phyloP scores from a whole-genome alignment of 1,140 invertebrate species.

The Zaprionus gabonicus region DNA sequence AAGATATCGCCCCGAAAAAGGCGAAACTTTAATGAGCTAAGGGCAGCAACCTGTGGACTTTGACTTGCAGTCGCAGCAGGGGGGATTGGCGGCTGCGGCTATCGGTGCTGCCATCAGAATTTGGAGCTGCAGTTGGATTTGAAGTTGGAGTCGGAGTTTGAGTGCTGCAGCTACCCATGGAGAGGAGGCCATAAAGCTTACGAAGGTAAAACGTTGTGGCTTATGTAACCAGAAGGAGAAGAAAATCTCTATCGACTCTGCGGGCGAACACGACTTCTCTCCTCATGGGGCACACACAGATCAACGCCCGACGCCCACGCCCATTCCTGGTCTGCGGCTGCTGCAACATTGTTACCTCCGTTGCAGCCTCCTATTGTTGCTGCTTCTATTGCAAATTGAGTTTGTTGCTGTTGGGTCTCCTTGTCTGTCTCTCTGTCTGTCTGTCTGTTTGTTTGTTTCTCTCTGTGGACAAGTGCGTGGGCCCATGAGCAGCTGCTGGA shows the following conservation, averaged over 20 bases:
- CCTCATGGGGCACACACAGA: slow-evolving; percentile 4
- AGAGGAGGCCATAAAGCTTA: slow-evolving; percentile 55
- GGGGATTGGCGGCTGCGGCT: slow-evolving; percentile 1
- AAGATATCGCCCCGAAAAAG: slow-evolving; percentile 71
- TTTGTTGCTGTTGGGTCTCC: slow-evolving; percentile 23
- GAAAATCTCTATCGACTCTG: slow-evolving; percentile 4
- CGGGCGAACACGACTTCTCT: slow-evolving; percentile 16
- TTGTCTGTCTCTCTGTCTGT: background rate
- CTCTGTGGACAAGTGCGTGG: slow-evolving; percentile 71
- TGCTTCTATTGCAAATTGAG: slow-evolving; percentile 57
- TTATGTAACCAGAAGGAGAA: slow-evolving; percentile 41
- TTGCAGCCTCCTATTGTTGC: slow-evolving; percentile 17
- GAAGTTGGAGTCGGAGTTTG: background rate
- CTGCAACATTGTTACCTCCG: slow-evolving; percentile 35
- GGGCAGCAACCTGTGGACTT: slow-evolving; percentile 34
- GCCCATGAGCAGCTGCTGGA: slow-evolving; percentile 56
- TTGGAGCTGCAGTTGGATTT: background rate
- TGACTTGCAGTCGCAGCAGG: slow-evolving; percentile 4
- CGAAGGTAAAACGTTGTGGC: slow-evolving; percentile 46
- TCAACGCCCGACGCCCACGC: slow-evolving; percentile 29
- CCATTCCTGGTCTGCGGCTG: slow-evolving; percentile 8
- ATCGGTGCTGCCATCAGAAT: slow-evolving; percentile 14
- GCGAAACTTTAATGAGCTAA: slow-evolving; percentile 69
- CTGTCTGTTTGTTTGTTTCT: slow-evolving; percentile 43
- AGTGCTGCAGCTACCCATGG: slow-evolving; percentile 20